Evolutionary conservation across 2,888 invertebrate species (phyloP).

Genomic region (Trichacis sp.): DNA sequence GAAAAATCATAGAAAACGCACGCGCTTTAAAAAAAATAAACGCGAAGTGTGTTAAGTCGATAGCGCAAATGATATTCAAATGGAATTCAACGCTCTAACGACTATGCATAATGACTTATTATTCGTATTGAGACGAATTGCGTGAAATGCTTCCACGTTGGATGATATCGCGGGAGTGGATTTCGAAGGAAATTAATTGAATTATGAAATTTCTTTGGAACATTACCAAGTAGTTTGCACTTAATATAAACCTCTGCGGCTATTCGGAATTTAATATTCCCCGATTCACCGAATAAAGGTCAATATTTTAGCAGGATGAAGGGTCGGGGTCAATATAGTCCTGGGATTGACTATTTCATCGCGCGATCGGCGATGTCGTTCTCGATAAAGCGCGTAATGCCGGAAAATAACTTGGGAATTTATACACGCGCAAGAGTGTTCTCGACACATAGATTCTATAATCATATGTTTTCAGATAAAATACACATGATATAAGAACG

Average conservation of each 20-base stretch:
- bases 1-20: too few species aligned
- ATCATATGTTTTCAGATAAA: too few species aligned
- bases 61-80: conserved; percentile 11
- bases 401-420: too few species aligned
- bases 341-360: neutral
- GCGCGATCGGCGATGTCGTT: too few species aligned
- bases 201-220: conserved; percentile 32
- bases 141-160: conserved; percentile 14
- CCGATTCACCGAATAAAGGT: too few species aligned
- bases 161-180: conserved; percentile 18
- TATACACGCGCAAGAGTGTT: too few species aligned
- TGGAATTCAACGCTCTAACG: conserved; percentile 10
- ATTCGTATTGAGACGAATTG: conserved; percentile 23
- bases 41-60: too few species aligned
- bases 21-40: too few species aligned
- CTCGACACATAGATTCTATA: too few species aligned
- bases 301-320: too few species aligned
- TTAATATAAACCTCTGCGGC: conserved; percentile 25
- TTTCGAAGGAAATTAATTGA: conserved; percentile 23
- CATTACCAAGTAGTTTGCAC: conserved; percentile 25
- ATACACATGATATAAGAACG: too few species aligned
- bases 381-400: too few species aligned
- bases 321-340: neutral
- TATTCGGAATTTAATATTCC: conserved; percentile 21
- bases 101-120: conserved; percentile 16